Base-by-base conservation (phyloP, 2,797 vertebrate genomes). In the Amniataba percoides region DNA sequence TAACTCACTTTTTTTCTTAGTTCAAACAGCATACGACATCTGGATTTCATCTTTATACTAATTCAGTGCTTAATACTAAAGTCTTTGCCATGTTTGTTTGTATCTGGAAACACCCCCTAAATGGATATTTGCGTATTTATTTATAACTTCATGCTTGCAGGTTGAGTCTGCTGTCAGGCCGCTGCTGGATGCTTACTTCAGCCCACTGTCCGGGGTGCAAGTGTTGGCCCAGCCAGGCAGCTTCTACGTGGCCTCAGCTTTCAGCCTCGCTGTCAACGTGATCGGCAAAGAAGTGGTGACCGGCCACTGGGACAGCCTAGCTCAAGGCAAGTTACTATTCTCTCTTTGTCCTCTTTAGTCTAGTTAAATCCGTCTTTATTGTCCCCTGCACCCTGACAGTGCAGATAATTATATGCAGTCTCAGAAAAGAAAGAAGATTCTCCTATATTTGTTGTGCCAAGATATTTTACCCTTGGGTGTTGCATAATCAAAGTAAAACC, bases 171-270 rank as follows among this genome's bases (percentile, higher is more conserved):
- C 95, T 84, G 93, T 99, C 93, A 95, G 95, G 80, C 97, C 97
- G 1, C 89, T 98, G 88, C 90, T 99, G 85, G 96, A 97, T 78
- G 92, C 93, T 70, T 98, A 98, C 90, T 99, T 99, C 92, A 97
- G 97, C 71, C 94, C 96, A 83, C 94, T 95, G 85, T 97, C 97
- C 68, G 98, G 96, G 74, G 96, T 98, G 78, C 95, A 94, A 81
- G 95, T 99, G 86, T 95, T 99, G 88, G 97, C 98, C 86, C 97
- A 98, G 92, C 96, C 97, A 3, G 97, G 97, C 76, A 95, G 90
- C 92, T 99, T 97, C 84, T 99, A 97, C 3, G 97, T 99, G 88
- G 96, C 97, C 86, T 97, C 98, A 80, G 96, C 97, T 72, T 99
- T 99, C 94, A 98, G 95, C 63, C 95, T 99, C 81, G 97, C 95